phyloP scores from a whole-genome alignment of 2,113 vertebrate genomes.

The Piprites chloris region DNA sequence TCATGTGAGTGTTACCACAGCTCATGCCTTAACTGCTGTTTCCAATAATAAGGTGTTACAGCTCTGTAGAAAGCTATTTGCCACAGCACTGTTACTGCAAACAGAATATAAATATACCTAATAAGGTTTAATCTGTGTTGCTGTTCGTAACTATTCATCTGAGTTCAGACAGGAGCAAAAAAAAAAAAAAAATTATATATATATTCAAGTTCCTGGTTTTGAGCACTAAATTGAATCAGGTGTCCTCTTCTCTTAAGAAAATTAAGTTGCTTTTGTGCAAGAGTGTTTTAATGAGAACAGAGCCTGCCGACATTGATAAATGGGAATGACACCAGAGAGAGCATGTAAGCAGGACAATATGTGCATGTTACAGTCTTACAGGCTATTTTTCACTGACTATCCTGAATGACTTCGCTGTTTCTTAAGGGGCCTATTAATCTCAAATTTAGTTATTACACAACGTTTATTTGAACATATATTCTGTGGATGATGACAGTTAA shows the following conservation, averaged over 20 bases:
- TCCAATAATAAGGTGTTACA: conserved; percentile 36
- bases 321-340: conserved; percentile 86
- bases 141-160: conserved; percentile 80
- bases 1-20: background rate
- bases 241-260: conserved; percentile 99
- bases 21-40: conserved; percentile 37
- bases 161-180: conserved; percentile 64
- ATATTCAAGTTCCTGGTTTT: conserved; percentile 80
- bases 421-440: conserved; percentile 91
- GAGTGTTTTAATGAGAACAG: conserved; percentile 94
- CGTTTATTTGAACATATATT: conserved; percentile 99
- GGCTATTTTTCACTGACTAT: conserved; percentile 93
- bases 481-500: conserved; percentile 92
- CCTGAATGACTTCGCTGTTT: conserved; percentile 79
- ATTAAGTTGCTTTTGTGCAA: conserved; percentile 93
- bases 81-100: conserved; percentile 74
- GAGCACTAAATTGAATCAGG: conserved; percentile 94
- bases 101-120: conserved; percentile 69
- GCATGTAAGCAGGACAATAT: conserved; percentile 87
- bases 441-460: conserved; percentile 90
- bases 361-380: conserved; percentile 81
- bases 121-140: conserved; percentile 82
- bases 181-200: conserved; percentile 69
- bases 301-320: conserved; percentile 91
- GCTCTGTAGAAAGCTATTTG: conserved; percentile 48